Base-by-base conservation (phyloP, 2,113 vertebrate genomes). In the Leptobrachium ailaonicum region DNA sequence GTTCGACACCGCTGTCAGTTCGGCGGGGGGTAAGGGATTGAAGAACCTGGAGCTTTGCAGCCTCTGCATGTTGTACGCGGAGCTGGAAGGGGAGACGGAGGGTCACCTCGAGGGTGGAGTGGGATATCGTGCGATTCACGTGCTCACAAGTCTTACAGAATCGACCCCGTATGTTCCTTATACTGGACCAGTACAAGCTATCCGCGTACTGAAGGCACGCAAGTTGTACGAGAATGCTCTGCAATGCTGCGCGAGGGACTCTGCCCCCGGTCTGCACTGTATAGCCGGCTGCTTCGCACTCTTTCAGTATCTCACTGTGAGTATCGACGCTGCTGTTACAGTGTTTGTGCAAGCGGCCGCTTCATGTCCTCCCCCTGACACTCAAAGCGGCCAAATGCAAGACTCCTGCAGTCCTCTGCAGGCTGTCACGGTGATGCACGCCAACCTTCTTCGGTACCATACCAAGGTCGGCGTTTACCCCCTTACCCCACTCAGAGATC, bases 291-390 rank as follows among this genome's bases (percentile, higher is more conserved):
- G 96, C 85, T 96, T 92, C 0, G 90, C 94, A n/a, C 91, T 98
- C 66, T 97, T 98, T 85, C 98, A 99, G 88, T 98, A 99, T 84
- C 83, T 98, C 75, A 98, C 98, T 0, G 67, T 93, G 54, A 94
- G 96, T 12, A 86, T 98, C 1, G 90, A 96, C 14, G 95, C 95
- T 6, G 93, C 96, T 0, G 82, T 88, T 3, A 41, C 41, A 0
- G 82, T 98, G 73, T 96, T 92, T 53, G 82, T 69, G 20, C 91
- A 93, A 73, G 90, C 93, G 8, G 88, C 80, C 4, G 91, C 89
- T 45, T 74, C 78, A 12, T 41, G 32, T 6, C 4, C 41, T 0
- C 20, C 50, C 64, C 42, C 63, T 74, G 20, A 41, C 2, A 41
- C 71, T 45, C 8, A 0, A 4, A 10, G 14, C 2, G 5, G 41